These are phyloP conservation scores for Caenorhabditis drosophilae DNA, from an alignment of 2,888 invertebrate genomes.

Conservation along the genomic window DNA sequence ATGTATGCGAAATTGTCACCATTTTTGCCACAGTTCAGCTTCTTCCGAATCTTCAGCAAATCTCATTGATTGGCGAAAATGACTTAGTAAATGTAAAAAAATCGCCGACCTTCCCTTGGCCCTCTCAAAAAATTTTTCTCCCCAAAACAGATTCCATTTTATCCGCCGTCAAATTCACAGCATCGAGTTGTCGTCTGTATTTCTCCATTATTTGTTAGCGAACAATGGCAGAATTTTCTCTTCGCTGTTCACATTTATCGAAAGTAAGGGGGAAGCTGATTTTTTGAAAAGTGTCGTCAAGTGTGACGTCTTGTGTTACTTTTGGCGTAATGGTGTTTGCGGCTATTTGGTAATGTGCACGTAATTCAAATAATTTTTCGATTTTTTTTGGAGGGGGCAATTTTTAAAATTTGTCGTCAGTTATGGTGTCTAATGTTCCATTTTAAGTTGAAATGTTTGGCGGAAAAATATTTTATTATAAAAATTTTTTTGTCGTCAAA, in stretches of 20 bases:
- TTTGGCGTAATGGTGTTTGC: no score
- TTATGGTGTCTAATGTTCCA: no score
- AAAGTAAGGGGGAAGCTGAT: constrained; percentile 6
- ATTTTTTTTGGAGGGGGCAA: no score
- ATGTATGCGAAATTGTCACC: constrained; percentile 38
- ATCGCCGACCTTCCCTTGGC: no score
- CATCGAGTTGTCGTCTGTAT: constrained; percentile 45
- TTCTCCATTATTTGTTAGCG: constrained; percentile 46
- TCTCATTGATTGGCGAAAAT: constrained; percentile 26
- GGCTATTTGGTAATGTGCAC: no score
- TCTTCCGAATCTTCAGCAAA: constrained; percentile 24
- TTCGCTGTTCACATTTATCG: constrained; percentile 51
- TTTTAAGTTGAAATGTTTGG: no score
- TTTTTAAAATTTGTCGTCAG: no score
- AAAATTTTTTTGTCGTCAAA: no score
- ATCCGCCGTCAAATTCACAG: constrained; percentile 10
- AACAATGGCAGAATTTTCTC: constrained; percentile 48
- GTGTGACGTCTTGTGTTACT: no score
- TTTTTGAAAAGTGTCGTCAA: neutral
- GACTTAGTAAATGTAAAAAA: constrained; percentile 11
- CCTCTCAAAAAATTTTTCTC: no score
- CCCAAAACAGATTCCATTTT: constrained; percentile 49
- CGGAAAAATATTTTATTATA: no score
- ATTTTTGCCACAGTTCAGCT: constrained; percentile 32
- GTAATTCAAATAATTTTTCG: no score